phyloP scores from a whole-genome alignment of 2,797 vertebrate species.

The Kryptolebias ocellatus region DNA sequence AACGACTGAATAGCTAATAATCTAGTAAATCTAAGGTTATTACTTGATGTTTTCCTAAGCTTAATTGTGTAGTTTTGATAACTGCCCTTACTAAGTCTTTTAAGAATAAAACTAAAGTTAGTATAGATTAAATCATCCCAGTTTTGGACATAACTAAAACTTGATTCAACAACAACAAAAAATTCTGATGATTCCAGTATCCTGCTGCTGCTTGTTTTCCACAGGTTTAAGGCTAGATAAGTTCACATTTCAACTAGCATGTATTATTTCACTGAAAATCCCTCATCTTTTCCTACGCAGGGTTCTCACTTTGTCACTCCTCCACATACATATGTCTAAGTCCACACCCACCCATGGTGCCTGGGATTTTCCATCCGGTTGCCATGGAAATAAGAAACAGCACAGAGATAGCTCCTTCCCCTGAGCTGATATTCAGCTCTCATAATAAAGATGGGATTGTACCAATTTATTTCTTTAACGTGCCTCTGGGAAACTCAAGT shows the following conservation, averaged over 20 bases:
- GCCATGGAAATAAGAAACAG: constrained; percentile 24
- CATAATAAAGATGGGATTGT: constrained; percentile 1
- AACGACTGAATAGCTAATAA: no score
- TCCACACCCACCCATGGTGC: constrained; percentile 1
- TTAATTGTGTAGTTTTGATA: no score
- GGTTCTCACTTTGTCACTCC: background rate
- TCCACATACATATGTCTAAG: constrained; percentile 3
- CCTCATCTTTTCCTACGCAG: constrained; percentile 1
- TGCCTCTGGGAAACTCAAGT: background rate
- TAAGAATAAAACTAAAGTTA: no score
- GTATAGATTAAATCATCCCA: no score
- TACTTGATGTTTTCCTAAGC: no score
- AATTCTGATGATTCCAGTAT: no score
- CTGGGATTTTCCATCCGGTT: constrained; percentile 32
- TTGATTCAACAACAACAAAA: no score
- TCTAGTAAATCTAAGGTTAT: no score
- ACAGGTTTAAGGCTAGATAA: background rate
- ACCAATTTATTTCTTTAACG: background rate
- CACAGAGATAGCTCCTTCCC: constrained; percentile 18
- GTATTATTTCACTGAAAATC: constrained; percentile 8
- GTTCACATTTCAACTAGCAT: constrained; percentile 13
- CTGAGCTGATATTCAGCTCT: constrained; percentile 22
- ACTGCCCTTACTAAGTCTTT: no score
- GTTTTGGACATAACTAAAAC: no score
- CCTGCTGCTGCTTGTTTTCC: background rate